phyloP scores from a whole-genome alignment of 2,797 vertebrate species.

The Myotis myotis region DNA sequence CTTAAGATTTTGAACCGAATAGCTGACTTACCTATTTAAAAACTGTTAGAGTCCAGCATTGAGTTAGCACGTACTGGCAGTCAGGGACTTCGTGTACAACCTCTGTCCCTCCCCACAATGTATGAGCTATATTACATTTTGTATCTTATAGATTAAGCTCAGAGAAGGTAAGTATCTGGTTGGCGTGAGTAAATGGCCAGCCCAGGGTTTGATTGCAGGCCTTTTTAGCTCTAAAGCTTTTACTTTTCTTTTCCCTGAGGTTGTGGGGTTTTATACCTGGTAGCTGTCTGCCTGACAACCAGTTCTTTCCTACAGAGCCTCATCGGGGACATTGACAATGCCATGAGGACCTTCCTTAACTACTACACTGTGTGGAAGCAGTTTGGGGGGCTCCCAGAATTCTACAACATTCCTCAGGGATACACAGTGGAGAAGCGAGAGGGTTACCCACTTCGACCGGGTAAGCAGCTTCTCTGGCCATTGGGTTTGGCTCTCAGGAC shows the following conservation, averaged over 20 bases:
- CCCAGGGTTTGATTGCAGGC: background rate
- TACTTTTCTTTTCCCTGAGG: background rate
- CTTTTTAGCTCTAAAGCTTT: background rate
- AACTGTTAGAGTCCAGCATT: background rate
- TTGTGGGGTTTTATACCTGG: slow-evolving; percentile 9
- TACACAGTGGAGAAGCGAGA: slow-evolving; percentile 97
- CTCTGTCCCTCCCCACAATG: background rate
- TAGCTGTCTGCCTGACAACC: background rate
- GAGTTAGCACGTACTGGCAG: background rate
- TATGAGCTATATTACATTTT: background rate
- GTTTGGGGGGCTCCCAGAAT: slow-evolving; percentile 97
- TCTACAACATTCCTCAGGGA: slow-evolving; percentile 98
- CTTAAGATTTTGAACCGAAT: slow-evolving; percentile 1
- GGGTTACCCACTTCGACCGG: slow-evolving; percentile 96
- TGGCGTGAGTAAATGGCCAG: background rate
- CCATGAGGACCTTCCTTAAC: slow-evolving; percentile 95
- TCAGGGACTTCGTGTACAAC: background rate
- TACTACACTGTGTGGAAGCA: slow-evolving; percentile 98
- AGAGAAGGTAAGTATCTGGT: background rate
- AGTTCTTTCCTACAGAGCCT: slow-evolving; percentile 88
- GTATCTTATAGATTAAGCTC: background rate
- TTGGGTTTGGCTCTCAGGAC: background rate
- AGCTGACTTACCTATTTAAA: background rate
- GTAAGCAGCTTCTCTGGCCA: slow-evolving; percentile 79
- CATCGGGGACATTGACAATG: slow-evolving; percentile 93